phyloP scores from a whole-genome alignment of 2,797 vertebrate genomes.

The Cygnus olor region DNA sequence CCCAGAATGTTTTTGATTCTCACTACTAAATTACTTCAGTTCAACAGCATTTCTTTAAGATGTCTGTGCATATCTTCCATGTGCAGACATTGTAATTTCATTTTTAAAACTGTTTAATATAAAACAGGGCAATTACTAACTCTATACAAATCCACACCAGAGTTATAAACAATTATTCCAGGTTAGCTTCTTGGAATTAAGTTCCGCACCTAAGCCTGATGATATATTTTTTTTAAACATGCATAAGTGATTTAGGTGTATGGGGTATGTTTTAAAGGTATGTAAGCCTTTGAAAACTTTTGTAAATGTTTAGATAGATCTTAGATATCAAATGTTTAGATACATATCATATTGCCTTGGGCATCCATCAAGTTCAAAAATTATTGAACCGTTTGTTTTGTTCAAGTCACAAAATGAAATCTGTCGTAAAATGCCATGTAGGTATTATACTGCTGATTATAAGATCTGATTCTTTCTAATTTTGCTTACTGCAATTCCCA shows the following conservation, averaged over 20 bases:
- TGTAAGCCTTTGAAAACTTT: background rate
- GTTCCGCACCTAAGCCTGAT: background rate
- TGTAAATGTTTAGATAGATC: background rate
- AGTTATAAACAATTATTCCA: background rate
- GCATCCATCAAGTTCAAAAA: background rate
- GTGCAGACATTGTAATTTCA: background rate
- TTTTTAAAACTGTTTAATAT: background rate
- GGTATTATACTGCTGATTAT: background rate
- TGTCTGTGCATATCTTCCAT: background rate
- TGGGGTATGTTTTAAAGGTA: background rate
- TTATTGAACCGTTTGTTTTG: background rate
- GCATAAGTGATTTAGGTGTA: background rate
- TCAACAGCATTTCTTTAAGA: background rate
- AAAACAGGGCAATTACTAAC: background rate
- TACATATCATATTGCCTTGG: background rate
- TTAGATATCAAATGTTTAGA: no score
- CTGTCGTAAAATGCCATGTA: background rate
- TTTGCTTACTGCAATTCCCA: background rate
- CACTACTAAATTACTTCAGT: background rate
- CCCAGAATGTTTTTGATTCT: background rate
- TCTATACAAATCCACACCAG: background rate
- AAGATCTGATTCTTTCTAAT: background rate
- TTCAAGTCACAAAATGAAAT: background rate
- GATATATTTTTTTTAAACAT: background rate
- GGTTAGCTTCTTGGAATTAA: background rate